Evolutionary conservation across 92 coral and sea anemone species (phyloP).

Genomic region (Phenganax stokvisi): DNA sequence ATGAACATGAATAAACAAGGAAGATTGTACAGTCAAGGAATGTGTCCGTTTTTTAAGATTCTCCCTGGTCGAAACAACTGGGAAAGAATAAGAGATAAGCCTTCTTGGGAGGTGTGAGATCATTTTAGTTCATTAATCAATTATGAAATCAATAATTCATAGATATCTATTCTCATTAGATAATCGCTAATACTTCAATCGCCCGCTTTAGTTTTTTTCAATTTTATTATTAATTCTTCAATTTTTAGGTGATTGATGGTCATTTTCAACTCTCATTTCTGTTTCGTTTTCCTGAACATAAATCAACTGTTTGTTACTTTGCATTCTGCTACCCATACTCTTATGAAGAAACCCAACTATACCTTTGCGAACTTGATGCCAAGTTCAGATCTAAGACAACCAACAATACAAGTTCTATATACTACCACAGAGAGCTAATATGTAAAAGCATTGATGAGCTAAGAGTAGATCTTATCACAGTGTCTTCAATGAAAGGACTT

Average conservation of each 20-base stretch:
- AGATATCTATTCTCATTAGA: too few relatives aligned
- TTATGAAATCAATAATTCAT: too few relatives aligned
- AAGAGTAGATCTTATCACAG: slow-evolving; percentile 80
- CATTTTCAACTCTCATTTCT: slow-evolving; percentile 81
- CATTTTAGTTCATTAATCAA: too few relatives aligned
- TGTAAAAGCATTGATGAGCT: slow-evolving; percentile 75
- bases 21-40: slow-evolving; percentile 81
- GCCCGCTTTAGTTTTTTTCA: not conserved
- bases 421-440: slow-evolving; percentile 73
- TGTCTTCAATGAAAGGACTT: slow-evolving; percentile 80
- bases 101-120: slow-evolving; percentile 71
- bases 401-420: slow-evolving; percentile 30
- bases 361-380: slow-evolving; percentile 58
- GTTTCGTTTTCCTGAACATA: slow-evolving; percentile 89
- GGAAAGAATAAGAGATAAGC: slow-evolving; percentile 93
- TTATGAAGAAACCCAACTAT: slow-evolving; percentile 74
- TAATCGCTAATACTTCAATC: not conserved
- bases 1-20: slow-evolving; percentile 97
- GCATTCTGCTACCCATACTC: slow-evolving; percentile 96
- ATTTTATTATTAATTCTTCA: not conserved
- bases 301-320: slow-evolving; percentile 67
- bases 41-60: slow-evolving; percentile 81
- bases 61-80: slow-evolving; percentile 75
- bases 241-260: slow-evolving; percentile 78
- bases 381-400: slow-evolving; percentile 10